Evolutionary conservation across 2,888 invertebrate genomes (phyloP), one percentile per base, ranked within the genome.

Genomic region (Leptinotarsa juncta): DNA sequence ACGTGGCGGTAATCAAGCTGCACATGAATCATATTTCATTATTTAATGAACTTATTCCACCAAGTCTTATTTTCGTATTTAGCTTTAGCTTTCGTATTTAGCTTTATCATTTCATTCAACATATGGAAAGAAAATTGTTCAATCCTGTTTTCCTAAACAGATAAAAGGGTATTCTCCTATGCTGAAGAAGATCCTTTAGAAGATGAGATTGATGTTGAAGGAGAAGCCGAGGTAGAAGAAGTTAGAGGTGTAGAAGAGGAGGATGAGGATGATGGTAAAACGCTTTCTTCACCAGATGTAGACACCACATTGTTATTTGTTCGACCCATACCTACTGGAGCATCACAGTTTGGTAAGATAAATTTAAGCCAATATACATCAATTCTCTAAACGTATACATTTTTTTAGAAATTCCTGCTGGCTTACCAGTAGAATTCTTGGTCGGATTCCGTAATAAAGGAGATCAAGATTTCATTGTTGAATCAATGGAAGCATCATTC

Each of bases 381-480:
- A 23, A 4, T 26, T 20, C 23, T 57, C 2, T 57, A 57, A 14
- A 4, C 3, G 4, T 20, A 20, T n/a, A 18, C 10, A 10, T 57
- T 73, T 80, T 87, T 86, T 16, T 87, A 96, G 97, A 97, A 88
- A 89, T 98, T 57, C 95, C 96, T 85, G 98, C 96, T 81, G 98
- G 99, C 60, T 92, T 93, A 84, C 92, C 96, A 66, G 97, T 98
- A 0, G 97, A 98, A 87, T 96, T 98, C 88, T 90, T 99, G 1
- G 96, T 99, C 77, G 98, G 99, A 26, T 98, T 99, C 89, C 92
- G 93, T 71, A 99, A 99, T 90, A 96, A 96, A 86, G 99, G 98
- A 67, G 91, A 93, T 75, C 93, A 94, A 82, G 97, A 98, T 82
- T 98, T 98, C 85, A 88, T 95, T 32, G 92, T 99, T 26, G 98